Conservation (phyloP, 2,113 vertebrate species). For the Antigone vipio region DNA sequence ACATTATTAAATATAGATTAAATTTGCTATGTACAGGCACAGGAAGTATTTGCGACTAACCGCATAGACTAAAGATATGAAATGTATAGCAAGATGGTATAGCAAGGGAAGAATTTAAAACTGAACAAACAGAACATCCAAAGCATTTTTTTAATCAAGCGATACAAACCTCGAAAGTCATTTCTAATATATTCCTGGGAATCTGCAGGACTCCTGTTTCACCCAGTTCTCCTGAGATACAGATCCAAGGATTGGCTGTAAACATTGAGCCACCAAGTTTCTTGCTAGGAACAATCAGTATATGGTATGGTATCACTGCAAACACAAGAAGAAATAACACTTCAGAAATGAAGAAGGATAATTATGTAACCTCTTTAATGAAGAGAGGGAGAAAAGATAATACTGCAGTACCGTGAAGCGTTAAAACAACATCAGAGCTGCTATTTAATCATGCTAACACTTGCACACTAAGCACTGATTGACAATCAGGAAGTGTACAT, state of each 20-base stretch:
- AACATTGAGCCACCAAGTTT: constrained; percentile 98
- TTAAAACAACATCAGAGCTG: neutral
- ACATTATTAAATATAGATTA: neutral
- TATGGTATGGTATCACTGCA: constrained; percentile 97
- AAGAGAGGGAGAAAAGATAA: neutral
- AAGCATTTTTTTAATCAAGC: neutral
- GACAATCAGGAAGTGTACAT: neutral
- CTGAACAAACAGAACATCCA: neutral
- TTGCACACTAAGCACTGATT: neutral
- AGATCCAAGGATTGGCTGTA: constrained; percentile 98
- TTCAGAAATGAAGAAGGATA: neutral
- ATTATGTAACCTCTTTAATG: neutral
- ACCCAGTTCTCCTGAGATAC: constrained; percentile 93
- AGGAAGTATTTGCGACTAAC: neutral
- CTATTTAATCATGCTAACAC: neutral
- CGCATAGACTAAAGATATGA: neutral
- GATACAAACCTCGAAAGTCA: constrained; percentile 93
- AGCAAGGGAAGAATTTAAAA: neutral
- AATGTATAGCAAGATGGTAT: neutral
- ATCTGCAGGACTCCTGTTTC: constrained; percentile 95
- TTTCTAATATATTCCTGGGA: constrained; percentile 92
- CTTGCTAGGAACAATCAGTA: constrained; percentile 93
- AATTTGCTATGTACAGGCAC: neutral
- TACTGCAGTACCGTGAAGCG: neutral
- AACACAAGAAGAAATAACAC: constrained; percentile 22